phyloP scores from a whole-genome alignment of 2,797 vertebrate species.

The Zalophus californianus region DNA sequence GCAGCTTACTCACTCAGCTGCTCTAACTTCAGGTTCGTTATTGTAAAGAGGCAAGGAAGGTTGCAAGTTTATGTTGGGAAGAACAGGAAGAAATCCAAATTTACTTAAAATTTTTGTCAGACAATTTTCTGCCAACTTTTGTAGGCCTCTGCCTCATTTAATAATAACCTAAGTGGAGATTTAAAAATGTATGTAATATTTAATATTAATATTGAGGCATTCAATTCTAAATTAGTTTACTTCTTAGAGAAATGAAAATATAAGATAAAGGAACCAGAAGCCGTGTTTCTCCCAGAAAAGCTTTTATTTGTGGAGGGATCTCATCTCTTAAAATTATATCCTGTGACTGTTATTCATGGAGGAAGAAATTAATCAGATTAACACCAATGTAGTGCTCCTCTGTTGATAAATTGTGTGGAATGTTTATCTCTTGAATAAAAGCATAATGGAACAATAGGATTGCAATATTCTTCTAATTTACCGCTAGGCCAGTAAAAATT shows the following conservation, averaged over 20 bases:
- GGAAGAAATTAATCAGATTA: neutral
- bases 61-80: neutral
- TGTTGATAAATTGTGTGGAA: neutral
- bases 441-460: neutral
- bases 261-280: neutral
- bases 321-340: neutral
- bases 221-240: slow-evolving; percentile 23
- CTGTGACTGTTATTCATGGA: neutral
- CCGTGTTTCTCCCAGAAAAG: neutral
- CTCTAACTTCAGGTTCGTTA: neutral
- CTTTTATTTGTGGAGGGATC: neutral
- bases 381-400: neutral
- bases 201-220: neutral
- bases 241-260: neutral
- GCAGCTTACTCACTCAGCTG: neutral
- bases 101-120: neutral
- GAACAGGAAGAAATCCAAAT: neutral
- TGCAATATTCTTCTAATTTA: neutral
- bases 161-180: neutral
- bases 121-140: neutral
- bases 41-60: neutral
- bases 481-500: neutral
- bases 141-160: neutral
- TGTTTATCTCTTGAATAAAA: slow-evolving; percentile 30
- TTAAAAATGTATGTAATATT: neutral